Conservation (phyloP, 2,888 invertebrate species). For the Boloria selene region DNA sequence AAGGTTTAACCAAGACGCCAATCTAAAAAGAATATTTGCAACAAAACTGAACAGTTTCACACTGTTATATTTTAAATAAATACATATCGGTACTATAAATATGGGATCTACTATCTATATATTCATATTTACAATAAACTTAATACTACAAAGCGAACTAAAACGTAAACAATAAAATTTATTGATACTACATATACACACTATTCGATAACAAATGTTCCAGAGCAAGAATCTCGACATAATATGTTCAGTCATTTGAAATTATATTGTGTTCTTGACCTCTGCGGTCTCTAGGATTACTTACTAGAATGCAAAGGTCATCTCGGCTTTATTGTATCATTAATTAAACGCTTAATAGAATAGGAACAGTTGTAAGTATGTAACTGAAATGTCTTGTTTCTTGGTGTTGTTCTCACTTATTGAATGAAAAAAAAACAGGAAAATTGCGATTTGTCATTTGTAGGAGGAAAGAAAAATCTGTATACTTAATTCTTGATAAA, state of each 20-base stretch:
- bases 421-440: conserved; percentile 18
- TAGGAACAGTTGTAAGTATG: conserved; percentile 28
- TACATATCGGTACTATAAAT: too few relatives aligned
- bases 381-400: conserved; percentile 22
- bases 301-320: conserved; percentile 39
- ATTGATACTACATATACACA: neutral
- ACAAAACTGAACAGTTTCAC: too few relatives aligned
- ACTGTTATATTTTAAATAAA: too few relatives aligned
- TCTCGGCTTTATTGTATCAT: conserved; percentile 35
- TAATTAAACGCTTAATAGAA: conserved; percentile 39
- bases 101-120: too few relatives aligned
- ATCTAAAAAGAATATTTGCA: too few relatives aligned
- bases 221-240: conserved; percentile 22
- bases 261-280: conserved; percentile 41
- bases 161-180: neutral
- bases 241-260: conserved; percentile 28
- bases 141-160: neutral
- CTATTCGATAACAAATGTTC: conserved; percentile 11
- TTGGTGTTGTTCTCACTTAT: conserved; percentile 19
- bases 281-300: conserved; percentile 40
- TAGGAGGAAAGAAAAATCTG: neutral
- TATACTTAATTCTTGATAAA: neutral
- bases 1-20: too few relatives aligned
- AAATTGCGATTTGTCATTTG: conserved; percentile 14
- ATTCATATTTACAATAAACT: too few relatives aligned